Base-by-base conservation (phyloP, 2,797 vertebrate genomes). In the Gallirallus australis region DNA sequence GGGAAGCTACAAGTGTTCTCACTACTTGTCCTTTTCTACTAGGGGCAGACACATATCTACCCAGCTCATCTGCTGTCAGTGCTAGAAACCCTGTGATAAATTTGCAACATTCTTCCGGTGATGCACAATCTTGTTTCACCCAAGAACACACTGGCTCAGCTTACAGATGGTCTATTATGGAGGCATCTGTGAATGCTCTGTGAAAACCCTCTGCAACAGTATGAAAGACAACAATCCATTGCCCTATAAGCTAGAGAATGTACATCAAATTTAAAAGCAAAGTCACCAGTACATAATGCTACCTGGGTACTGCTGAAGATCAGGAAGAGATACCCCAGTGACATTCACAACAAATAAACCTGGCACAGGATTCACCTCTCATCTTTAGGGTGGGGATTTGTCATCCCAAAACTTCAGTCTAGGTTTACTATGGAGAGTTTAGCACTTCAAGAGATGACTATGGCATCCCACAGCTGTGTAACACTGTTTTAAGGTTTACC, bases 401-500 rank as follows among this genome's bases (percentile, higher is more conserved):
- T 7, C 16, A 11, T 3, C 45, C 6, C 31, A 9, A 33, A 64
- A 28, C 13, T 18, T 48, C 54, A 9, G 30, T 3, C 57, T 17
- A 71, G 33, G 48, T 1, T 71, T 68, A n/a, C 16, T 54, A 21
- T 0, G 2, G 42, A 11, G 4, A 79, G 30, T 47, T 39, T 2
- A 42, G 35, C 63, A 12, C 27, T 6, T 54, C 17, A 7, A 2
- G 25, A 59, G 20, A 16, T 5, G 10, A 7, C n/a, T 72, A 27
- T 35, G 16, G 39, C 39, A 33, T n/a, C 18, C 53, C 20, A 69
- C 11, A 47, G 10, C 2, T 35, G 2, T 4, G 23, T 33, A 19
- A 27, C 16, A 24, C 13, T 11, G 37, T 37, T 30, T 61, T 45
- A 28, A 47, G 47, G 33, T 31, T 57, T 15, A 61, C 18, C 20